phyloP scores from a whole-genome alignment of 2,888 invertebrate species.

The Drosophila glabriapex region DNA sequence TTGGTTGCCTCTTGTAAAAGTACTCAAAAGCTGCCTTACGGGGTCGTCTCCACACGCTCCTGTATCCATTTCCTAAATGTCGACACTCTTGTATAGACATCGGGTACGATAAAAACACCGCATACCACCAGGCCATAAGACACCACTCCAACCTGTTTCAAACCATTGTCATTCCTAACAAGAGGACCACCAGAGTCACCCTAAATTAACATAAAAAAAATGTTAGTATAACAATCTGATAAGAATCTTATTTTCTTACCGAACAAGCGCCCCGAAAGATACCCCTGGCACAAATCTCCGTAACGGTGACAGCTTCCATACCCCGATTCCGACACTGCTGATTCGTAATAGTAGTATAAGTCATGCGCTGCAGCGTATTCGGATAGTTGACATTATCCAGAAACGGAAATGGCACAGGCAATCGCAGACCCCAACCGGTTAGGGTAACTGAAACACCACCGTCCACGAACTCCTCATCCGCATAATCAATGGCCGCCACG shows the following conservation, averaged over 20 bases:
- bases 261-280: slow-evolving; percentile 79
- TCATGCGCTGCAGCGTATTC: slow-evolving; percentile 77
- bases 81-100: slow-evolving; percentile 84
- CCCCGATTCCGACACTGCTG: slow-evolving; percentile 72
- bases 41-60: not conserved
- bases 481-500: slow-evolving; percentile 84
- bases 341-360: slow-evolving; percentile 81
- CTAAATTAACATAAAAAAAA: slow-evolving; percentile 47
- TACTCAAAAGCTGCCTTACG: not conserved
- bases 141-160: slow-evolving; percentile 81
- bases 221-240: not conserved
- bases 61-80: slow-evolving; percentile 80
- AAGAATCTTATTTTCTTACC: slow-evolving; percentile 56
- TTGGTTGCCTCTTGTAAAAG: not conserved
- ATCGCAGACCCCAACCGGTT: slow-evolving; percentile 84
- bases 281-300: slow-evolving; percentile 83
- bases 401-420: slow-evolving; percentile 75
- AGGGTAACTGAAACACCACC: slow-evolving; percentile 77
- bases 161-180: slow-evolving; percentile 60
- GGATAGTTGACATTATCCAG: slow-evolving; percentile 76
- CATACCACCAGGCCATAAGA: slow-evolving; percentile 83
- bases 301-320: slow-evolving; percentile 76
- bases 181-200: slow-evolving; percentile 85
- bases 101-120: slow-evolving; percentile 80
- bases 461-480: slow-evolving; percentile 53